These are phyloP conservation scores for Glossosoma conforme DNA, from an alignment of 1,140 invertebrate species.

Conservation along the genomic window DNA sequence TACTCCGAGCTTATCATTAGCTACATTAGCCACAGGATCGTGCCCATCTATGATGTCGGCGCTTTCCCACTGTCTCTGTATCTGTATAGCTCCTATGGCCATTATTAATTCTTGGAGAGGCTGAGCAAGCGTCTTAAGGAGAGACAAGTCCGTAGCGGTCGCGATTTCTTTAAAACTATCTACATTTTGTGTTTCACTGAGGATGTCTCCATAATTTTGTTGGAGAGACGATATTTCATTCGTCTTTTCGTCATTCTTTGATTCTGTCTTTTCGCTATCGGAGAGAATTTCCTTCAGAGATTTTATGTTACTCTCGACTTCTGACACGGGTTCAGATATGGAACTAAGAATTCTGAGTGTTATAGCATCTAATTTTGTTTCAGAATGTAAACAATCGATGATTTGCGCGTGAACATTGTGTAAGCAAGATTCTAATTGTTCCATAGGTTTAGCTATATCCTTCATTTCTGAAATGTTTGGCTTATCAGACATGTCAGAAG, in stretches of 20 bases:
- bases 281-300: too few relatives aligned
- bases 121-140: constrained; percentile 31
- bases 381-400: constrained; percentile 23
- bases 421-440: constrained; percentile 37
- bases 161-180: constrained; percentile 24
- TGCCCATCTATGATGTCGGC: constrained; percentile 6
- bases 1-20: constrained; percentile 11
- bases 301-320: too few relatives aligned
- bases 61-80: constrained; percentile 31
- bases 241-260: too few relatives aligned
- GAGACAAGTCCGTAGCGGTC: constrained; percentile 24
- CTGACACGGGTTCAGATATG: too few relatives aligned
- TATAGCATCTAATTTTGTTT: too few relatives aligned
- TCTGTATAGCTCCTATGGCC: constrained; percentile 30
- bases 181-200: too few relatives aligned
- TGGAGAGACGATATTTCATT: too few relatives aligned
- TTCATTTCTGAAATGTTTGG: constrained; percentile 34
- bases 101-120: constrained; percentile 32
- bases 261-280: too few relatives aligned
- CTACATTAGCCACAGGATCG: neutral
- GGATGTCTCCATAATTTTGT: too few relatives aligned
- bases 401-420: constrained; percentile 35
- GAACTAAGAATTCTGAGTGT: too few relatives aligned
- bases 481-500: constrained; percentile 30
- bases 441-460: constrained; percentile 43